phyloP scores from a whole-genome alignment of 1,140 invertebrate genomes.

The Cepaea nemoralis region DNA sequence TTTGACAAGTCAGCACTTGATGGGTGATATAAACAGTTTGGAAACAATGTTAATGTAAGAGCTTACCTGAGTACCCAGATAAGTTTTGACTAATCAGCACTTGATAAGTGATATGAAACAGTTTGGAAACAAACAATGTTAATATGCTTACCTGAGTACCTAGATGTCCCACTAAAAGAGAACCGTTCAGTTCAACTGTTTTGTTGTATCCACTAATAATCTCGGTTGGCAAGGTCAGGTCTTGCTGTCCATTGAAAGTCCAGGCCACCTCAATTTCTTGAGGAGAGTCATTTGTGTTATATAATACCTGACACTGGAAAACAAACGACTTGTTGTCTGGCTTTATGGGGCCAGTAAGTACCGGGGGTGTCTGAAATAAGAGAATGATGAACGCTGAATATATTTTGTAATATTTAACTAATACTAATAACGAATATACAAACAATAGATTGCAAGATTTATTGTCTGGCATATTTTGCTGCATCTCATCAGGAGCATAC shows the following conservation, averaged over 20 bases:
- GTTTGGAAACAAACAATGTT: not conserved
- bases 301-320: not conserved
- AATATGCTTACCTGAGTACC: not conserved
- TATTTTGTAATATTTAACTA: too few relatives aligned
- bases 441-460: too few relatives aligned
- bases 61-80: too few relatives aligned
- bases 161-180: conserved; percentile 41
- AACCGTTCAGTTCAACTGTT: conserved; percentile 34
- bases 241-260: conserved; percentile 44
- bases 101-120: too few relatives aligned
- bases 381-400: too few relatives aligned
- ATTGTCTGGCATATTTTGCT: too few relatives aligned
- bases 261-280: conserved; percentile 47
- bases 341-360: not conserved
- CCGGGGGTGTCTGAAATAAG: not conserved
- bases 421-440: too few relatives aligned
- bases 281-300: not conserved
- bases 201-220: conserved; percentile 35
- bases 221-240: conserved; percentile 14
- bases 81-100: too few relatives aligned
- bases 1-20: too few relatives aligned
- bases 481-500: too few relatives aligned
- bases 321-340: not conserved
- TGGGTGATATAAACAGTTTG: too few relatives aligned
- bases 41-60: too few relatives aligned